A percentile compares a stretch with the other conserved stretches of the same genome.
Conservation (phyloP, 1,140 invertebrate species). For the Megalonaias nervosa region DNA sequence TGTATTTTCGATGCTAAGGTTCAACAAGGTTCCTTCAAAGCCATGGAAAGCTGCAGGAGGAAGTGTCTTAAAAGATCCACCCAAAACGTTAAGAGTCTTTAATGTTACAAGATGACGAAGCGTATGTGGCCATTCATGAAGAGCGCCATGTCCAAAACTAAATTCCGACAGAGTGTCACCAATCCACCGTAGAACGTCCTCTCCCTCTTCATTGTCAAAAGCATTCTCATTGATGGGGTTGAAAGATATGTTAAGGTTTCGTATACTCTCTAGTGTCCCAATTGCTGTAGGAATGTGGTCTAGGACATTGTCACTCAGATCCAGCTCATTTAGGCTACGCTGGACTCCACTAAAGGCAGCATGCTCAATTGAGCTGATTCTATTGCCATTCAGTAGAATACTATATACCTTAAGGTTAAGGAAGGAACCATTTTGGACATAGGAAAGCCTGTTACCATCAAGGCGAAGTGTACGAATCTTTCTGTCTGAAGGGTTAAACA, state of each 20-base stretch:
- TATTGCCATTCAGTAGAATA: neutral
- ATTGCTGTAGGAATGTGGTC: slow-evolving; percentile 5
- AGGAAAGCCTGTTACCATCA: neutral
- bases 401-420: neutral
- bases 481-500: neutral
- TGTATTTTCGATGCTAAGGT: slow-evolving; percentile 25
- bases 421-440: neutral
- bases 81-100: slow-evolving; percentile 13
- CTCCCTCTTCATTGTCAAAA: neutral
- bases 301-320: slow-evolving; percentile 14
- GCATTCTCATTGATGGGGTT: slow-evolving; percentile 22
- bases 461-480: neutral
- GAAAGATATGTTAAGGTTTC: slow-evolving; percentile 3
- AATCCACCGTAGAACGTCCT: slow-evolving; percentile 15
- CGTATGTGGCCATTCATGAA: slow-evolving; percentile 15
- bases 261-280: slow-evolving; percentile 3
- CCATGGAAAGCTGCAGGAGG: slow-evolving; percentile 35
- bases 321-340: neutral
- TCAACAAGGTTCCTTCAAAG: slow-evolving; percentile 26
- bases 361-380: neutral
- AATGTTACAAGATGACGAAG: slow-evolving; percentile 23
- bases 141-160: slow-evolving; percentile 3
- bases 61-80: slow-evolving; percentile 24
- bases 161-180: slow-evolving; percentile 22
- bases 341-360: neutral